Evolutionary conservation across 1,140 invertebrate genomes (phyloP).

Genomic region (Dysdera silvatica): DNA sequence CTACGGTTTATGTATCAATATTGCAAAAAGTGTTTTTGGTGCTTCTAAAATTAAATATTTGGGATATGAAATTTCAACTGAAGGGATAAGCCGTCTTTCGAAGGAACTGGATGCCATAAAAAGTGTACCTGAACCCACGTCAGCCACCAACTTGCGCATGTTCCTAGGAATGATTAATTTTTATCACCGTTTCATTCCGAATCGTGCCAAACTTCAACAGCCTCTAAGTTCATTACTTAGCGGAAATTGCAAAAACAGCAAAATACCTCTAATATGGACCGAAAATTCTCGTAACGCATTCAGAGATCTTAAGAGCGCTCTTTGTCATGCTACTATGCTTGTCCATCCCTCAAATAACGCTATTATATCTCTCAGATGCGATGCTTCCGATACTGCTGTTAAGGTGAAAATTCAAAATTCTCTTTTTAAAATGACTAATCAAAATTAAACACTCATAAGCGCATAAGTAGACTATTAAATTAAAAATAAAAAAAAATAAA

Average conservation of each 20-base stretch:
- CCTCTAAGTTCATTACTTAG: conserved; percentile 1
- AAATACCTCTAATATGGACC: neutral
- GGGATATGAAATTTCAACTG: neutral
- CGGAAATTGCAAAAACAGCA: neutral
- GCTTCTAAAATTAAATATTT: neutral
- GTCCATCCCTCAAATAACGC: neutral
- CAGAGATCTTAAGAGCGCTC: neutral
- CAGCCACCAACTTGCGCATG: neutral
- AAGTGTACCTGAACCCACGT: neutral
- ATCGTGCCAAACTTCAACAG: neutral
- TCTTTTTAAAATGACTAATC: too few species aligned
- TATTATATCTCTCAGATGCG: neutral
- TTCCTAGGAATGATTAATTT: neutral
- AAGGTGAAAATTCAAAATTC: too few species aligned
- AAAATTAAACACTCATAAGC: too few species aligned
- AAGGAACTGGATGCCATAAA: neutral
- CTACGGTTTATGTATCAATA: conserved; percentile 38
- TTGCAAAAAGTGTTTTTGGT: conserved; percentile 8
- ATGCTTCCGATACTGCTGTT: neutral
- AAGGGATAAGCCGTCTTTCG: neutral
- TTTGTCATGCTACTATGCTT: neutral
- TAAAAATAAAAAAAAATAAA: too few species aligned
- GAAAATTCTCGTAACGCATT: neutral
- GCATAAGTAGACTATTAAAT: too few species aligned
- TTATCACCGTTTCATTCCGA: conserved; percentile 1